Conservation (phyloP, 1,140 invertebrate species). For the Tetramorium simillimum region DNA sequence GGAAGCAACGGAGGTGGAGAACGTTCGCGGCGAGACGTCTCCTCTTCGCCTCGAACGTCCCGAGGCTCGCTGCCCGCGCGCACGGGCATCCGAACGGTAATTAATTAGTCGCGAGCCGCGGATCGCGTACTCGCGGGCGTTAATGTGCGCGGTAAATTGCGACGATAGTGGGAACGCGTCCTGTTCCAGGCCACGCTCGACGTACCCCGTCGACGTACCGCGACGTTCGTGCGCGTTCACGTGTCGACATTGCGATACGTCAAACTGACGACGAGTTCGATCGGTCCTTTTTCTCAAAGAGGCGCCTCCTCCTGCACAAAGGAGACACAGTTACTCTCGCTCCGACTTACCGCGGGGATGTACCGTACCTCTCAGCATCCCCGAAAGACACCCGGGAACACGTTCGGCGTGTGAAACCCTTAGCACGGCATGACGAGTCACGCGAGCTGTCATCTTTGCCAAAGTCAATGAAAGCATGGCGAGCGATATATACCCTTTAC, state of each 20-base stretch:
- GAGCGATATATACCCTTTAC: not conserved
- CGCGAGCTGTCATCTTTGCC: not conserved
- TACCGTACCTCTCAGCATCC: not conserved
- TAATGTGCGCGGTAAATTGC: conserved; percentile 1
- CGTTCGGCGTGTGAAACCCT: not conserved
- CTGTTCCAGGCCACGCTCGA: not conserved
- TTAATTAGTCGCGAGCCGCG: conserved; percentile 8
- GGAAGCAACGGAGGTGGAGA: conserved; percentile 53
- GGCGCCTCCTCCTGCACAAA: not conserved
- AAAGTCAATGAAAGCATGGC: conserved; percentile 7
- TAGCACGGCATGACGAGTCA: not conserved
- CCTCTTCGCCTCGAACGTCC: not conserved
- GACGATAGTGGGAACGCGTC: not conserved
- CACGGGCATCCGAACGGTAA: conserved; percentile 24
- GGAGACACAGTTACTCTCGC: not conserved
- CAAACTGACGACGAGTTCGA: conserved; percentile 18
- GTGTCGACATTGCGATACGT: conserved; percentile 8
- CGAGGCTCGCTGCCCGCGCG: conserved; percentile 35
- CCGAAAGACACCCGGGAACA: not conserved
- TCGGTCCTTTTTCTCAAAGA: not conserved
- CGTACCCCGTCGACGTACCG: not conserved
- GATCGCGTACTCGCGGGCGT: not conserved
- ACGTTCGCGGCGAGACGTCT: not conserved
- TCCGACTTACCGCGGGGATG: not conserved
- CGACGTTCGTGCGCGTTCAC: conserved; percentile 25